Conservation (phyloP, 2,113 vertebrate genomes). For the Engystomops pustulosus region DNA sequence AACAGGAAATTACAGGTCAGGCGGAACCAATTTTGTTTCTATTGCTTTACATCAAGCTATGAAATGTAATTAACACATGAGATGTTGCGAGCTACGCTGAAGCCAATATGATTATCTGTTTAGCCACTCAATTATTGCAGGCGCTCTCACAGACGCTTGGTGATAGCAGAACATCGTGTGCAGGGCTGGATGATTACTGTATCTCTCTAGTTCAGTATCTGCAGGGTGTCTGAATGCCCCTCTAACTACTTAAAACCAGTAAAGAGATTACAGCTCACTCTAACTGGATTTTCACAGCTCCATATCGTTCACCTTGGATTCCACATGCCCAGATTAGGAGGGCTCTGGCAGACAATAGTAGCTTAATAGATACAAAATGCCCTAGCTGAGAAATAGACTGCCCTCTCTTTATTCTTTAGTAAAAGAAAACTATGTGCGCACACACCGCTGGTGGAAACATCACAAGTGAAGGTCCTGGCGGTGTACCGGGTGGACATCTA, state of each 20-base stretch:
- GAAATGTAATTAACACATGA: conserved; percentile 57
- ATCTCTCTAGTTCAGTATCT: conserved; percentile 78
- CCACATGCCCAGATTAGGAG: conserved; percentile 88
- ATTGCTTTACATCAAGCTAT: conserved; percentile 35
- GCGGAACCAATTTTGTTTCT: conserved; percentile 10
- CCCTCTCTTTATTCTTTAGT: conserved; percentile 29
- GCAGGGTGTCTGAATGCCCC: conserved; percentile 84
- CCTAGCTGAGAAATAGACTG: conserved; percentile 39
- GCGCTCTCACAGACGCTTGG: conserved; percentile 58
- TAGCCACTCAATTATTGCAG: conserved; percentile 59
- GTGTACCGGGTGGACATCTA: neutral
- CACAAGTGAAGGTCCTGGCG: conserved; percentile 4
- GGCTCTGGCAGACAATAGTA: conserved; percentile 77
- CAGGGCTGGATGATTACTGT: conserved; percentile 77
- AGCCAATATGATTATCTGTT: conserved; percentile 59
- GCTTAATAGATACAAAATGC: conserved; percentile 67
- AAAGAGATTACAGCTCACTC: conserved; percentile 99
- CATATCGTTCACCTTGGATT: conserved; percentile 85
- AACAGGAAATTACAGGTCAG: neutral
- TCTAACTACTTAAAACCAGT: conserved; percentile 90
- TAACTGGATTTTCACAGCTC: conserved; percentile 99
- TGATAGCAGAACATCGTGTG: conserved; percentile 63
- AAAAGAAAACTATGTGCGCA: conserved; percentile 24
- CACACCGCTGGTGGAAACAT: conserved; percentile 35
- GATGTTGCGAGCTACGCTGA: conserved; percentile 43